Evolutionary conservation across 2,888 invertebrate species (phyloP).

Genomic region (Alitta virens): DNA sequence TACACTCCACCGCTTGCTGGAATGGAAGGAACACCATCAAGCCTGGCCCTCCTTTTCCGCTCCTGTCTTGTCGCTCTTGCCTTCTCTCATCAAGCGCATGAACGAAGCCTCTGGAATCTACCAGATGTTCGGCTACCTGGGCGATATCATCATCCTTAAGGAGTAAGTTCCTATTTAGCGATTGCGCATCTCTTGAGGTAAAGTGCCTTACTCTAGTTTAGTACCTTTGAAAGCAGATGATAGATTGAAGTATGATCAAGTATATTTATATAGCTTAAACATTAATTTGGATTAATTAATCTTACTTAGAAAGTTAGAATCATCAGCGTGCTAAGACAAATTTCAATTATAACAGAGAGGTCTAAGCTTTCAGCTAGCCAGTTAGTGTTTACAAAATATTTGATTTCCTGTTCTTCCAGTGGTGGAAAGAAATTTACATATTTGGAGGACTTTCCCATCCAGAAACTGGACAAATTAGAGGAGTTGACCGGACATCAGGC

Average conservation of each 20-base stretch:
- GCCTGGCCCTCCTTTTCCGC: conserved; percentile 13
- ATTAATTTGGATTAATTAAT: no score
- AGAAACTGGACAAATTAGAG: conserved; percentile 45
- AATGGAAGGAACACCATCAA: conserved; percentile 10
- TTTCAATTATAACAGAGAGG: no score
- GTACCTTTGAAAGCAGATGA: no score
- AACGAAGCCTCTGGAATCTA: conserved; percentile 49
- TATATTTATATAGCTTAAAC: no score
- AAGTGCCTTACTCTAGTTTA: no score
- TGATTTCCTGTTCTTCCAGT: no score
- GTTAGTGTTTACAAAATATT: no score
- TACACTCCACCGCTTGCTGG: conserved; percentile 11
- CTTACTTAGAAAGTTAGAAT: no score
- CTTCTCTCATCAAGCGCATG: conserved; percentile 29
- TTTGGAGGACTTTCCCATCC: conserved; percentile 56
- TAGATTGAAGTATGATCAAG: no score
- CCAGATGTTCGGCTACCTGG: conserved; percentile 45
- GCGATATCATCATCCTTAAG: conserved; percentile 37
- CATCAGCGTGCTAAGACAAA: no score
- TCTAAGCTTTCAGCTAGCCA: no score
- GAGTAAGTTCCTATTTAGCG: background rate
- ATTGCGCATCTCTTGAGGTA: no score
- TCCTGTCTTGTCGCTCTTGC: background rate
- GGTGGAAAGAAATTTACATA: background rate
- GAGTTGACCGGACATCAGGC: conserved; percentile 46